Base-by-base conservation (phyloP, 1,140 invertebrate genomes). In the Leptoteleia sp. region DNA sequence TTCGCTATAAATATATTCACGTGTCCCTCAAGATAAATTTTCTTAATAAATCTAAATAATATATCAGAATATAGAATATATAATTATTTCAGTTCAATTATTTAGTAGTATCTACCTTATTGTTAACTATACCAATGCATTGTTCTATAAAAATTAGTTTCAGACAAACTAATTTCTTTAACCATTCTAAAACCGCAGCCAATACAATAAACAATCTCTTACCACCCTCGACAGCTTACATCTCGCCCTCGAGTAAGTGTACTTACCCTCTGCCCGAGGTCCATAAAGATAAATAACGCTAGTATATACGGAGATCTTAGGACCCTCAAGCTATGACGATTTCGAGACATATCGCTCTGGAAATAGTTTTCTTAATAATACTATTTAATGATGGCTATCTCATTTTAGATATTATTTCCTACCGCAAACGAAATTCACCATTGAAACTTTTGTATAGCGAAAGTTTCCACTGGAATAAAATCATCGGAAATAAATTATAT, bases 211-310 rank as follows among this genome's bases (percentile, higher is more conserved):
- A 87, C 85, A 88, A 88, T 89, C 84, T 87, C 84, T 87, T 87
- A 87, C 84, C 82, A 80, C 83, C 85, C 83, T 83, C 65, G 68
- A 81, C 79, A 79, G 86, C 85, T 88, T 88, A 87, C 83, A 81
- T 76, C 79, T 55, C 77, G 59, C 82, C 81, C 83, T 48, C 70
- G 73, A 79, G 82, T 85, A 88, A 89, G 86, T 89, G 85, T 89
- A 89, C 87, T 89, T 89, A 89, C 87, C 88, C 88, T 89, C 87
- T 89, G 88, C 85, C 87, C 87, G 83, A 85, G 87, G 87, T 89
- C 87, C 84, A 88, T 89, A 88, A 89, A 89, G 87, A 89, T 89
- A 89, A 89, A 89, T 89, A 89, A 88, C 82, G 85, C 77, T 78
- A 76, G 82, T 80, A 85, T 52, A 81, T 81, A 72, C 48, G 38